phyloP scores from a whole-genome alignment of 2,888 invertebrate species.

The Euzophera pinguis region DNA sequence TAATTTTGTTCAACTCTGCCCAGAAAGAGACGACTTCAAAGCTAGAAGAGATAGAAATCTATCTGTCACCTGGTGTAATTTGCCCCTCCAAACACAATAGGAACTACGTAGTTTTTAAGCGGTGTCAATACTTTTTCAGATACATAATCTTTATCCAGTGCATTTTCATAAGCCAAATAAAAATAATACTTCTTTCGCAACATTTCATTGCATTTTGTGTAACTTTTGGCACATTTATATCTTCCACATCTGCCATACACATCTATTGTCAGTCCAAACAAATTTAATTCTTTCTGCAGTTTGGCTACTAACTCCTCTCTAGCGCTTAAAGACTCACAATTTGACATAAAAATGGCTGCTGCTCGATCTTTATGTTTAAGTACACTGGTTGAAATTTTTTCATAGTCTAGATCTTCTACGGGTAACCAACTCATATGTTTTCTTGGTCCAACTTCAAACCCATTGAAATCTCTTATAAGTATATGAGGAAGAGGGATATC shows the following conservation, averaged over 20 bases:
- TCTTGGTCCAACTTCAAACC: not conserved
- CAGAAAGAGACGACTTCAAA: too few relatives aligned
- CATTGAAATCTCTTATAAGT: constrained; percentile 32
- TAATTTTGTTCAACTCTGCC: too few relatives aligned
- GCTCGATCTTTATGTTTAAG: not conserved
- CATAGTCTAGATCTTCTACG: not conserved
- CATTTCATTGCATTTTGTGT: not conserved
- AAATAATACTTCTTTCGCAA: not conserved
- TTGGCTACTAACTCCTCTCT: not conserved
- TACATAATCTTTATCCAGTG: constrained; percentile 28
- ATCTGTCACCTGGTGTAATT: constrained; percentile 25
- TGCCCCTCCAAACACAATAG: constrained; percentile 81
- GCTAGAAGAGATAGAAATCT: too few relatives aligned
- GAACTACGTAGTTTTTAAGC: constrained; percentile 67
- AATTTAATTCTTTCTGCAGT: not conserved
- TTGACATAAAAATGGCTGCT: not conserved
- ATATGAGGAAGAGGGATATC: constrained; percentile 48
- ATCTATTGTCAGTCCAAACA: not conserved
- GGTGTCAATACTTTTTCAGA: constrained; percentile 31
- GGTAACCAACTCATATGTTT: not conserved
- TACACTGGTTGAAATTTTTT: not conserved
- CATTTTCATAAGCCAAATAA: not conserved
- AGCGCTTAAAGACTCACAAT: not conserved
- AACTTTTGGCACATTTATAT: not conserved
- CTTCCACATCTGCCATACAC: not conserved